Evolutionary conservation across 2,888 invertebrate species (phyloP), one percentile per base, ranked within the genome.

Genomic region (Patella depressa): DNA sequence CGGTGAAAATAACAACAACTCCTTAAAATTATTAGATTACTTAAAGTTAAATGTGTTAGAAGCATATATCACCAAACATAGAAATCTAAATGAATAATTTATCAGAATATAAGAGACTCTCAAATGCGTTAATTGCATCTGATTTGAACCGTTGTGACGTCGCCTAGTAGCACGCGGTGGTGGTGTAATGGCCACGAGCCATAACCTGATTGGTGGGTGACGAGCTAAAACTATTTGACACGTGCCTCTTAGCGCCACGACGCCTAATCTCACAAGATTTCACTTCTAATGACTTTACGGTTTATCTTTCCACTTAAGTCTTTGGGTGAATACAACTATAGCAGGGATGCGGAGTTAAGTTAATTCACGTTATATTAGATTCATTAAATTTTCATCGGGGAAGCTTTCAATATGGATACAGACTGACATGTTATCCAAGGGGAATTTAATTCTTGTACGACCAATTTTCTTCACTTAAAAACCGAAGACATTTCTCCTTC

Each of bases 341-440:
- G 74, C 78, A 72, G 72, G 29, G 78, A 72, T 73, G 59, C 71
- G 71, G 72, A 74, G 75, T 76, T 80, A 80, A 81, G 79, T 81
- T 83, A 74, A 83, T 83, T 83, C 81, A 78, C 78, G 79, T 78
- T 81, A 79, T 83, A 81, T 83, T 83, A 81, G 79, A 83, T 83
- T 83, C 81, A 81, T 83, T 79, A 80, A 81, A 80, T 75, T 83
- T 81, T 81, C 81, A 83, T 83, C 80, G 80, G 77, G 78, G 75
- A 78, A 78, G 76, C 76, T 78, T 80, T 78, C 76, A 76, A 77
- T 78, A 76, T 78, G 80, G 75, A 80, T 59, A 55, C 75, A 76
- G 78, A 73, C 72, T 78, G 80, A 80, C 80, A 78, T 71, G 53
- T 17, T n/a, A 29, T 59, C 76, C 55, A 71, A 4, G 12, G 45